phyloP scores from a whole-genome alignment of 2,797 vertebrate species.

The Anabacerthia variegaticeps region DNA sequence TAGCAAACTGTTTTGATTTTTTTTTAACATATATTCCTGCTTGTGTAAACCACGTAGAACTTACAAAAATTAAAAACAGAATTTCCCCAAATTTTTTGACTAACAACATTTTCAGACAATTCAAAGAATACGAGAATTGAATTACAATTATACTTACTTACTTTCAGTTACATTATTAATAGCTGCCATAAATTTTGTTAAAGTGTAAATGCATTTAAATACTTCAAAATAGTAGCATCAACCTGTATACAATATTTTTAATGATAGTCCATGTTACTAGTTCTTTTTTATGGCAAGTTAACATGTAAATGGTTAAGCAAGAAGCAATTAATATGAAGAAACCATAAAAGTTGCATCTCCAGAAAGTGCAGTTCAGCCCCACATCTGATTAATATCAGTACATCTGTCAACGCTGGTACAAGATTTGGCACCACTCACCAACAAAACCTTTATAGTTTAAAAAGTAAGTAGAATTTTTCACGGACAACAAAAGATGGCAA shows the following conservation, averaged over 20 bases:
- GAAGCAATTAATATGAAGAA: neutral
- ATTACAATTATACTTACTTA: neutral
- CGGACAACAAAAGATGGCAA: neutral
- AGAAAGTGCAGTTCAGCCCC: neutral
- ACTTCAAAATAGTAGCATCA: neutral
- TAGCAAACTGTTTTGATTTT: neutral
- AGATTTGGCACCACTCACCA: neutral
- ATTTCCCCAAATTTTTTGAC: neutral
- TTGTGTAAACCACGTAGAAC: neutral
- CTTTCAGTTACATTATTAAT: neutral
- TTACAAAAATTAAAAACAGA: neutral
- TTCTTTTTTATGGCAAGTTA: neutral
- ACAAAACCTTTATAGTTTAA: neutral
- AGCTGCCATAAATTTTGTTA: neutral
- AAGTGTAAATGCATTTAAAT: neutral
- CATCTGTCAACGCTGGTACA: neutral
- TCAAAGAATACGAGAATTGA: neutral
- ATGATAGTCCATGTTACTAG: neutral
- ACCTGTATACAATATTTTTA: neutral
- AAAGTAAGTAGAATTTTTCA: neutral
- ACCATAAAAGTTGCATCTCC: neutral
- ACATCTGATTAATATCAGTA: neutral
- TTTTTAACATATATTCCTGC: neutral
- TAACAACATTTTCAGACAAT: neutral
- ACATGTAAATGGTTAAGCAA: neutral